A percentile compares a stretch with the other conserved stretches of the same genome.
phyloP scores from a whole-genome alignment of 2,113 vertebrate genomes.

The Gambusia affinis region DNA sequence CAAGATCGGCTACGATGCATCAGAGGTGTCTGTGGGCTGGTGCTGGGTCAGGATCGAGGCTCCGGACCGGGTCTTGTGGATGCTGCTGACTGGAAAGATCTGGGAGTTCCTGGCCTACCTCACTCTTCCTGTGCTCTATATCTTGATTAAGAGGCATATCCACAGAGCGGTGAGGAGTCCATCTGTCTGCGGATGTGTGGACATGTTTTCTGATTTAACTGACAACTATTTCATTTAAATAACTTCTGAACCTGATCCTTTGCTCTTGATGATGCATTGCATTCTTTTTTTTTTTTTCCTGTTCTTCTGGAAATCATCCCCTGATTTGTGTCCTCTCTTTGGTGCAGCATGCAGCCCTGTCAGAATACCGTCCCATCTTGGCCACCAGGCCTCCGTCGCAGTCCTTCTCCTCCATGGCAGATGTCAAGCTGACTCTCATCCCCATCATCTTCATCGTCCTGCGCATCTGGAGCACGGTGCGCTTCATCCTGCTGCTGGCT shows the following conservation, averaged over 20 bases:
- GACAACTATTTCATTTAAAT: background rate
- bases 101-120: slow-evolving; percentile 96
- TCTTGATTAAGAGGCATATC: slow-evolving; percentile 93
- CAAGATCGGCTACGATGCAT: slow-evolving; percentile 95
- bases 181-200: background rate
- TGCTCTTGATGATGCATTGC: background rate
- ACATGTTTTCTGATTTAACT: background rate
- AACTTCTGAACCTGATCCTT: background rate
- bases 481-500: slow-evolving; percentile 89
- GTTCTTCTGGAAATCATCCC: background rate
- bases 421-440: slow-evolving; percentile 91
- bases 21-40: slow-evolving; percentile 96
- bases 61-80: slow-evolving; percentile 88
- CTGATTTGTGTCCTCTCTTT: slow-evolving; percentile 1
- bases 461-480: slow-evolving; percentile 93
- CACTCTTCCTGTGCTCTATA: slow-evolving; percentile 87
- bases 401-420: slow-evolving; percentile 81
- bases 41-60: slow-evolving; percentile 90
- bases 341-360: slow-evolving; percentile 87
- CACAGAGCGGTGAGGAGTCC: slow-evolving; percentile 82
- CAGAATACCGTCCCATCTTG: slow-evolving; percentile 92
- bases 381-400: slow-evolving; percentile 64
- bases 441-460: slow-evolving; percentile 92
- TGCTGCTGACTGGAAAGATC: slow-evolving; percentile 91
- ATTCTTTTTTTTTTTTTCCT: background rate